Base-by-base conservation (phyloP, 2,888 invertebrate genomes). In the Caenorhabditis sp. region DNA sequence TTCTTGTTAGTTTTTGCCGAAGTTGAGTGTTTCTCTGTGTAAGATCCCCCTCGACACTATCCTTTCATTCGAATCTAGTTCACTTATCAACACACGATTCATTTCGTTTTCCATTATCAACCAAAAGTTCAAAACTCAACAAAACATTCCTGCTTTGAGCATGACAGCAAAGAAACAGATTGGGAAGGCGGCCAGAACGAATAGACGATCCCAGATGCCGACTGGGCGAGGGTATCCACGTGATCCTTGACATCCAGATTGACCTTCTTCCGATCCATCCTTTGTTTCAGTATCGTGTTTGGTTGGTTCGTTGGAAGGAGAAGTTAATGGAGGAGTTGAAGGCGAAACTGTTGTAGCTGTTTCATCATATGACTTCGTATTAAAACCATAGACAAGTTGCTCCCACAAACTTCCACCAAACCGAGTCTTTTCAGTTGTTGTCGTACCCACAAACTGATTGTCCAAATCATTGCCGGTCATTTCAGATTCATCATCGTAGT, bases 151-250 rank as follows among this genome's bases (percentile, higher is more conserved):
- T 38, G 70, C 61, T 54, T 79, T 79, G 70, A 79, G 70, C 61
- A 75, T 63, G 26, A 81, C 54, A 24, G 75, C 74, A 19, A 63
- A 63, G 58, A 75, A 75, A 61, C 74, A 75, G 28, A 81, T 75
- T 5, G 81, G 81, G 38, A 81, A 75, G 7, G 81, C 74, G 22
- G 54, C 61, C 28, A 81, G 70, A 24, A 75, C 70, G 22, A 81
- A 58, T 4, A 81, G 69, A n/a, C 81, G 81, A 64, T 80, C 80
- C 80, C 80, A 74, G 19, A 66, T 14, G 44, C 75, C 75, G 56
- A 81, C 22, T 54, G 63, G 79, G 19, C 79, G 69, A 16, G 76
- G 69, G 16, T 26, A 69, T 51, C 66, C 75, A 41, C 24, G 8
- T 14, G 54, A 26, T 54, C 70, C 58, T n/a, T 69, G 26, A 7